Base-by-base conservation (phyloP, 2,113 vertebrate species). In the Polyodon spathula region DNA sequence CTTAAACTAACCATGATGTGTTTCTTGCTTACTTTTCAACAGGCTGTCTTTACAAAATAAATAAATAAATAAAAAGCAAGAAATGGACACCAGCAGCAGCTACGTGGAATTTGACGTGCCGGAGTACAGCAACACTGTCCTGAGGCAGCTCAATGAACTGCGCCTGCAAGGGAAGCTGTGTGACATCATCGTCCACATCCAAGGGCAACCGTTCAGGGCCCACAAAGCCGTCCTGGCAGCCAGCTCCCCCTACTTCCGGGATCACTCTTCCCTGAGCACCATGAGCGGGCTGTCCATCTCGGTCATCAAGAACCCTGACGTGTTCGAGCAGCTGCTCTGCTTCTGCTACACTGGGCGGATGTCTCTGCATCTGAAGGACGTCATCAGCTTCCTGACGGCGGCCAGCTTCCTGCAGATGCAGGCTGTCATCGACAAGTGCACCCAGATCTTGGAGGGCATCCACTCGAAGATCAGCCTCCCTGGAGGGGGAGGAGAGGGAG, bases 381-480 rank as follows among this genome's bases (percentile, higher is more conserved):
- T 99, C 40, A 92, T 99, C 73, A 97, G 94, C 67, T 99, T 97
- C 74, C 89, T 99, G 10, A 99, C 96, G 0, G 96, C 96, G 11
- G 96, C 96, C 59, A 98, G 95, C 84, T 99, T 99, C 72, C 89
- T 99, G 48, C 96, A 99, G 81, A 98, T 99, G 96, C 95, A 98
- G 76, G 87, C 92, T 1, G 93, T 99, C 76, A 98, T 99, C 12
- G 96, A 99, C 79, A 97, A 97, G 73, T 99, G 96, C 75, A 98
- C 96, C 0, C 92, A 97, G 77, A 97, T 98, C 71, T 82, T 98
- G 56, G 96, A 98, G 86, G 93, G 92, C 69, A 93, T 98, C 74
- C 95, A 98, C 73, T 96, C 96, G 8, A 98, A 97, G 79, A 96
- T 98, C 74, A 95, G 78, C 27, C 80, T 95, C 4, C 93, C 91